Conservation (phyloP, 2,113 vertebrate genomes). For the Blennius ocellaris region DNA sequence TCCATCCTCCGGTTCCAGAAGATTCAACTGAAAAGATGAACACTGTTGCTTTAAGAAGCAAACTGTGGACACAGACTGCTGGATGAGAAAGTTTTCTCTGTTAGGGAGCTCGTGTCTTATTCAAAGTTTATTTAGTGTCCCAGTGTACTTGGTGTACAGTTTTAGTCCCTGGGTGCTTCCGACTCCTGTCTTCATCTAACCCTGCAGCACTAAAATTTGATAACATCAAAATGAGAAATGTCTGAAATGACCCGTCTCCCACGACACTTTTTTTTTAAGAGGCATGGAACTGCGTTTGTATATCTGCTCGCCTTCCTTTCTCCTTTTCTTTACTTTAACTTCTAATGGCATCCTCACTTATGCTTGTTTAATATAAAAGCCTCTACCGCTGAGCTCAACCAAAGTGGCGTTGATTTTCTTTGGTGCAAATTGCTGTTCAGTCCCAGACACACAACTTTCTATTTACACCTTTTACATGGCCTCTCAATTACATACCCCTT, state of each 20-base stretch:
- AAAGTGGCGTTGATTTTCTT: not conserved
- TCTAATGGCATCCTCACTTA: not conserved
- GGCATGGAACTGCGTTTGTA: not conserved
- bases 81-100: not conserved
- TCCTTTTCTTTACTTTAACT: not conserved
- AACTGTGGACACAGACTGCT: no score
- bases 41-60: no score
- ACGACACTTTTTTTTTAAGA: constrained; percentile 8
- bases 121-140: not conserved
- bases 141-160: not conserved
- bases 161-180: not conserved
- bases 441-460: not conserved
- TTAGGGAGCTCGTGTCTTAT: not conserved
- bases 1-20: no score
- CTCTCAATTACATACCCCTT: no score
- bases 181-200: not conserved
- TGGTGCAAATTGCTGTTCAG: not conserved
- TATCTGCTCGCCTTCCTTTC: not conserved
- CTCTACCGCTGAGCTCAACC: not conserved
- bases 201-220: constrained; percentile 3
- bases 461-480: not conserved
- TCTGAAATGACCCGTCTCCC: constrained; percentile 1
- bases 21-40: no score
- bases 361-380: constrained; percentile 1
- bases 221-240: not conserved